Evolutionary conservation across 2,113 vertebrate species (phyloP).

Genomic region (Oreochromis aureus): DNA sequence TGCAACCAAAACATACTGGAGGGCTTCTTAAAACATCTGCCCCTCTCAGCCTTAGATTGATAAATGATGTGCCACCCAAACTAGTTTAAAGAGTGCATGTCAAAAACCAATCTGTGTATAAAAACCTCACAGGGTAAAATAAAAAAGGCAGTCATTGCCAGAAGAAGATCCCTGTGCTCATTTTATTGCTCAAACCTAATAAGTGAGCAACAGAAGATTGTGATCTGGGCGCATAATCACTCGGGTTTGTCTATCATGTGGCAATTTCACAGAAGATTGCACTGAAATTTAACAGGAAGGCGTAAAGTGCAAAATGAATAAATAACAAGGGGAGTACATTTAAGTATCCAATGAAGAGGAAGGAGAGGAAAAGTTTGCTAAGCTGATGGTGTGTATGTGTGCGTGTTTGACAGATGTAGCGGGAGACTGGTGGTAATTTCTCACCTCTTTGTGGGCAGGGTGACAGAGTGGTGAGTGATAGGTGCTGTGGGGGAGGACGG

Average conservation of each 20-base stretch:
- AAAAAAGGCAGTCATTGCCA: not conserved
- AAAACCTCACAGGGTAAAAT: not conserved
- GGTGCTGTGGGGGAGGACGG: not conserved
- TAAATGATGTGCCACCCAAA: accelerated
- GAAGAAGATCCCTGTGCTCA: not conserved
- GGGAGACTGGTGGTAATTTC: constrained; percentile 18
- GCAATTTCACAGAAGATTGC: not conserved
- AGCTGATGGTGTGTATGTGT: not conserved
- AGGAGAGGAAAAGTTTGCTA: not conserved
- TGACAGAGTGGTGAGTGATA: not conserved
- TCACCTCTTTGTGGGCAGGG: constrained; percentile 10
- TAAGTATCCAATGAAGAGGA: not conserved
- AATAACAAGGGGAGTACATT: not conserved
- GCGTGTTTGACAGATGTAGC: not conserved
- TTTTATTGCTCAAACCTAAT: not conserved
- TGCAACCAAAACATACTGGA: accelerated
- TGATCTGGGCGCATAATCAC: not conserved
- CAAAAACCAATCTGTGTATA: not conserved
- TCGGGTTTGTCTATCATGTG: not conserved
- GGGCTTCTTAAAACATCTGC: not conserved
- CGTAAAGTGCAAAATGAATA: not conserved
- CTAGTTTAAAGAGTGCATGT: not conserved
- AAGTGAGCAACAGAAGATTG: not conserved
- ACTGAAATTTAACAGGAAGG: not conserved
- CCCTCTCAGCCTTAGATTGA: not conserved